Evolutionary conservation across 2,888 invertebrate species (phyloP).

Genomic region (Nezara viridula): DNA sequence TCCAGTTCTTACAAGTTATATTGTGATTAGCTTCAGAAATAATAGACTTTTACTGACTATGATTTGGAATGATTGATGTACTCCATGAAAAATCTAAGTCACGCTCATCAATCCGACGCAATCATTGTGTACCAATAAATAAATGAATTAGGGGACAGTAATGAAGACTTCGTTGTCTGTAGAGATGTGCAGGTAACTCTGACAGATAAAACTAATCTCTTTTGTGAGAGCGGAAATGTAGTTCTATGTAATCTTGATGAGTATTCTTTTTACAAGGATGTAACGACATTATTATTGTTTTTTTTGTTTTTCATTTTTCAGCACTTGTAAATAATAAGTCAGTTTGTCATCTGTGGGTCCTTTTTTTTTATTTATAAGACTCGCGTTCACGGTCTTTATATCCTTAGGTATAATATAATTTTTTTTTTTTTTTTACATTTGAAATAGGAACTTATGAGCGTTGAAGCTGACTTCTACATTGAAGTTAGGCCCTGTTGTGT

Average conservation of each 20-base stretch:
- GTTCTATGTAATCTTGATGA: slow-evolving; percentile 6
- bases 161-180: neutral
- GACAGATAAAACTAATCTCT: neutral
- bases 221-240: neutral
- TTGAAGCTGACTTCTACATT: no score
- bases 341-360: neutral
- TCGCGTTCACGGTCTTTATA: neutral
- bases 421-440: neutral
- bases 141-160: neutral
- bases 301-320: neutral
- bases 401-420: no score
- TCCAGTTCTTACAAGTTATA: no score
- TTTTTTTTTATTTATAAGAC: neutral
- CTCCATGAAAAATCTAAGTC: neutral
- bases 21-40: neutral
- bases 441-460: no score
- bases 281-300: neutral
- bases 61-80: neutral
- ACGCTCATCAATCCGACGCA: neutral
- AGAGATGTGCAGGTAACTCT: slow-evolving; percentile 1
- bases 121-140: slow-evolving; percentile 10
- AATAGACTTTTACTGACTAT: neutral
- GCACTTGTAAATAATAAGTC: neutral
- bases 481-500: no score
- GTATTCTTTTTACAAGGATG: neutral